Percentiles rank a stretch among this genome's conserved stretches.
These are phyloP conservation scores for Drosophila fuyamai DNA, from an alignment of 1,140 invertebrate genomes.

Conservation along the genomic window DNA sequence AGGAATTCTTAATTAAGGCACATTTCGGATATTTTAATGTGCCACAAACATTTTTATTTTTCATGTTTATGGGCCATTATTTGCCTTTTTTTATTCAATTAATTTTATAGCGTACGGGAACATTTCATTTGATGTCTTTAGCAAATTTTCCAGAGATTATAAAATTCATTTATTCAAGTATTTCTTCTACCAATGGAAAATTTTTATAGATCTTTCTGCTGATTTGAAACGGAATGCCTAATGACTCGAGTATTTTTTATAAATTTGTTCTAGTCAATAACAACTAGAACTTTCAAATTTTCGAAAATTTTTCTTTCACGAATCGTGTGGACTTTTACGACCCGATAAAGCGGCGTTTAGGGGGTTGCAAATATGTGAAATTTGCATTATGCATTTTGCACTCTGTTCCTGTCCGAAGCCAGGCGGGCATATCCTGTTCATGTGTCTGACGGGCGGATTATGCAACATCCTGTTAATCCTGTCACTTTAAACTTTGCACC, in stretches of 20 bases:
- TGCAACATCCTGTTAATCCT: slow-evolving; percentile 84
- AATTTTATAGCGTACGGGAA: slow-evolving; percentile 65
- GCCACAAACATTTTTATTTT: slow-evolving; percentile 54
- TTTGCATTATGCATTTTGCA: slow-evolving; percentile 56
- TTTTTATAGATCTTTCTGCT: slow-evolving; percentile 4
- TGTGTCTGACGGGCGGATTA: slow-evolving; percentile 77
- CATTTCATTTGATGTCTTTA: slow-evolving; percentile 74
- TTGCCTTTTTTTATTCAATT: slow-evolving; percentile 71
- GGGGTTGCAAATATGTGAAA: slow-evolving; percentile 36
- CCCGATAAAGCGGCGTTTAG: neutral
- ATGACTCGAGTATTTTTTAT: slow-evolving; percentile 17
- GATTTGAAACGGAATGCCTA: neutral
- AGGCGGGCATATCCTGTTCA: slow-evolving; percentile 67
- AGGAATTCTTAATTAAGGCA: slow-evolving; percentile 45
- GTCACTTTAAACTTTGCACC: slow-evolving; percentile 77
- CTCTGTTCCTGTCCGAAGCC: slow-evolving; percentile 34
- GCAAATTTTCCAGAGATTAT: slow-evolving; percentile 60
- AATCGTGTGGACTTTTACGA: neutral
- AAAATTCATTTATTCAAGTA: slow-evolving; percentile 56
- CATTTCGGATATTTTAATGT: slow-evolving; percentile 62
- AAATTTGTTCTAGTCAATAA: slow-evolving; percentile 1
- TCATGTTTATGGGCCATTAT: slow-evolving; percentile 58
- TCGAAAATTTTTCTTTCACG: neutral
- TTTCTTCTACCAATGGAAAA: slow-evolving; percentile 19
- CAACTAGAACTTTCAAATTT: neutral